Conservation (phyloP, 2,113 vertebrate genomes). For the Fulmarus glacialis region DNA sequence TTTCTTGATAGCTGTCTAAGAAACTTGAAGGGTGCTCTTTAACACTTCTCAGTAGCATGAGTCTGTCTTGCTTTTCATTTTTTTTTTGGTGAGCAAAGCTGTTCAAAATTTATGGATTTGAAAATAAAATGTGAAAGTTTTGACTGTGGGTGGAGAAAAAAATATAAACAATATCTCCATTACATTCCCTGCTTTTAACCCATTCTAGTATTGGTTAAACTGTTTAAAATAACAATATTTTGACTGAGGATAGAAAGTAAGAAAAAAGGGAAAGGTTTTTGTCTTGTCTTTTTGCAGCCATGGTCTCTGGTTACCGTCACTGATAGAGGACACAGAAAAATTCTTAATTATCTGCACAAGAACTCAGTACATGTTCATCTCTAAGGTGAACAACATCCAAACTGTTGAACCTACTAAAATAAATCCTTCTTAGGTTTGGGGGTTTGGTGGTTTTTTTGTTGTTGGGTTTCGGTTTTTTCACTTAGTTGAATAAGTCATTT, state of each 20-base stretch:
- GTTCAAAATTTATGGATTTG: neutral
- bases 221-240: neutral
- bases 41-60: neutral
- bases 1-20: neutral
- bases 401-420: neutral
- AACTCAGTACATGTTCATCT: neutral
- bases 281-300: neutral
- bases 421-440: neutral
- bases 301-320: neutral
- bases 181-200: neutral
- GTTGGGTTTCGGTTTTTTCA: neutral
- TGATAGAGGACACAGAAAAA: neutral
- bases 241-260: neutral
- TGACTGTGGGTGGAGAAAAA: neutral
- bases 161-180: neutral
- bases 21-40: neutral
- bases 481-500: neutral
- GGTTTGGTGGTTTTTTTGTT: neutral
- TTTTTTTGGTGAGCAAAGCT: neutral
- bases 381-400: neutral
- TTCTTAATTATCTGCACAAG: neutral
- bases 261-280: neutral
- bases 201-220: neutral
- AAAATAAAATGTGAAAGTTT: neutral
- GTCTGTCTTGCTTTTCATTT: neutral